Conservation (phyloP, 2,113 vertebrate genomes). For the Calidris pugnax region DNA sequence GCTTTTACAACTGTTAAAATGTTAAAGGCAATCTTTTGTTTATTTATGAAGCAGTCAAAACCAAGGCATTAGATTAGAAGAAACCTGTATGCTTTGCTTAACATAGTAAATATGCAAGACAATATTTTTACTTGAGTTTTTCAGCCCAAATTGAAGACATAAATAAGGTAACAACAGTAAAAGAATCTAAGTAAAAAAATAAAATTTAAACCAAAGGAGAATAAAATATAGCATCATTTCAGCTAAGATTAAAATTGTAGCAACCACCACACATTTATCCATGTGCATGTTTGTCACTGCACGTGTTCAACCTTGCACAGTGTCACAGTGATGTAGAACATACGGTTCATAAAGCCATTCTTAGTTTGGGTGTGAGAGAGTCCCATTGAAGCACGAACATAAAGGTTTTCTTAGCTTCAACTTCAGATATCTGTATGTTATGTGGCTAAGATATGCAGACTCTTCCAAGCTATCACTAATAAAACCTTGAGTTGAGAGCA, state of each 20-base stretch:
- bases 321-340: background rate
- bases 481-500: background rate
- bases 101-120: background rate
- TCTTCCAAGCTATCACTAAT: background rate
- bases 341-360: background rate
- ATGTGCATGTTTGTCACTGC: background rate
- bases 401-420: background rate
- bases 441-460: background rate
- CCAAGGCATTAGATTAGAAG: background rate
- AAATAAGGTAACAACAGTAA: background rate
- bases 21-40: background rate
- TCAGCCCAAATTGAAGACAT: background rate
- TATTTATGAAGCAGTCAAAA: constrained; percentile 11
- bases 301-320: background rate
- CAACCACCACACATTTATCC: background rate
- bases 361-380: background rate
- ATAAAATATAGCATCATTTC: background rate
- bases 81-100: background rate
- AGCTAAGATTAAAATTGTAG: background rate
- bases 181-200: background rate
- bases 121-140: background rate
- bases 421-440: background rate
- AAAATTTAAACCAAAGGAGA: background rate
- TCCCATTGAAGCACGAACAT: background rate
- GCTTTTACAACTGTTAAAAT: background rate